Evolutionary conservation across 1,140 invertebrate genomes (phyloP).

Genomic region (Melanaphis sacchari): DNA sequence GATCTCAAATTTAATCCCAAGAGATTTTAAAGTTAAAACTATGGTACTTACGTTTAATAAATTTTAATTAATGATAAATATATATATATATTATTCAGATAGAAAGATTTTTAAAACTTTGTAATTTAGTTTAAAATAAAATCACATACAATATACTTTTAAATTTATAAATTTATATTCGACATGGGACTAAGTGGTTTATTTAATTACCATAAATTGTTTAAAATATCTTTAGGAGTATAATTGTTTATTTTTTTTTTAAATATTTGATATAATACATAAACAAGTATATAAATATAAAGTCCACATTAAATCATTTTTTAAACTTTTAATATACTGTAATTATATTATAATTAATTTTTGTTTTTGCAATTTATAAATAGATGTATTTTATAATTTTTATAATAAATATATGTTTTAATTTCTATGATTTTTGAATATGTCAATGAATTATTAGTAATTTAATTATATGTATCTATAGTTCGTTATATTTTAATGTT

Average conservation of each 20-base stretch:
- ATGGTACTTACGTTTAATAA: neutral
- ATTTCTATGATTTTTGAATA: neutral
- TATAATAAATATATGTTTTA: neutral
- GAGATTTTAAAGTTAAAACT: neutral
- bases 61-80: slow-evolving; percentile 23
- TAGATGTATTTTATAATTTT: neutral
- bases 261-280: neutral
- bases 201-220: neutral
- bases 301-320: neutral
- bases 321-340: neutral
- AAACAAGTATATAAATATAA: neutral
- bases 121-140: slow-evolving; percentile 1
- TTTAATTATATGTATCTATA: neutral
- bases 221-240: neutral
- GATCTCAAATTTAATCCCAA: neutral
- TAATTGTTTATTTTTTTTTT: neutral
- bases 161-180: neutral
- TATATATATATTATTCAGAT: neutral
- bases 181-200: neutral
- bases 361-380: neutral
- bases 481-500: neutral
- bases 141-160: neutral
- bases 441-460: neutral
- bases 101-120: neutral
- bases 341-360: neutral